Conservation (phyloP, 2,888 invertebrate genomes). For the Microchrysa polita region DNA sequence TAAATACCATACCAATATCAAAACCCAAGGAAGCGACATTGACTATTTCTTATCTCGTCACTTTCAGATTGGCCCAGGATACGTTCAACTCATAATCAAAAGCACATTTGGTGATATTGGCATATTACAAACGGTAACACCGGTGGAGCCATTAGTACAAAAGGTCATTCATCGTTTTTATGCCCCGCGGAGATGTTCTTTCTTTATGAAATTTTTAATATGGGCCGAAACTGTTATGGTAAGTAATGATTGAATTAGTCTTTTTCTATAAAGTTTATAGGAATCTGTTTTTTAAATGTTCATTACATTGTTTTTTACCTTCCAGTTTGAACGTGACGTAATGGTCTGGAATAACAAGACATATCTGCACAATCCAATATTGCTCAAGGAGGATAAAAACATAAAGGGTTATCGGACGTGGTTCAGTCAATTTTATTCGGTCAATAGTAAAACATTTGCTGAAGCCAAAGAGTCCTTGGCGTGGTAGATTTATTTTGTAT, state of each 20-base stretch:
- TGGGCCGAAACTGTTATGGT: slow-evolving; percentile 77
- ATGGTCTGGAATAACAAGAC: slow-evolving; percentile 88
- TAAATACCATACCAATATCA: too few species aligned
- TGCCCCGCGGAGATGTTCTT: slow-evolving; percentile 70
- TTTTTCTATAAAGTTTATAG: not conserved
- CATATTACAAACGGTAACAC: slow-evolving; percentile 81
- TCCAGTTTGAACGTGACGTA: slow-evolving; percentile 84
- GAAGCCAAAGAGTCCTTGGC: slow-evolving; percentile 57
- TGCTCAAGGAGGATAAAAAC: slow-evolving; percentile 78
- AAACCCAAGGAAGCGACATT: too few species aligned
- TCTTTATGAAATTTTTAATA: slow-evolving; percentile 73
- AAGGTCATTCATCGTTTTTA: slow-evolving; percentile 82
- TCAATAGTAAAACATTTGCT: slow-evolving; percentile 70
- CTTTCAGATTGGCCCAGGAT: slow-evolving; percentile 75
- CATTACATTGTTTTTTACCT: slow-evolving; percentile 49
- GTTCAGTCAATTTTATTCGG: slow-evolving; percentile 87
- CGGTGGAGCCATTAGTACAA: slow-evolving; percentile 79
- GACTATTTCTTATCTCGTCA: too few species aligned
- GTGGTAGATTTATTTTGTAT: slow-evolving; percentile 55
- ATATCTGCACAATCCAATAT: slow-evolving; percentile 75
- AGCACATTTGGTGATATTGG: slow-evolving; percentile 70
- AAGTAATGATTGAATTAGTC: slow-evolving; percentile 53
- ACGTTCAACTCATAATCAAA: slow-evolving; percentile 75
- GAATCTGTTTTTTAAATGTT: not conserved
- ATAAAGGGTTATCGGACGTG: slow-evolving; percentile 80